Conservation (phyloP, 2,113 vertebrate genomes). For the Gallinago media region DNA sequence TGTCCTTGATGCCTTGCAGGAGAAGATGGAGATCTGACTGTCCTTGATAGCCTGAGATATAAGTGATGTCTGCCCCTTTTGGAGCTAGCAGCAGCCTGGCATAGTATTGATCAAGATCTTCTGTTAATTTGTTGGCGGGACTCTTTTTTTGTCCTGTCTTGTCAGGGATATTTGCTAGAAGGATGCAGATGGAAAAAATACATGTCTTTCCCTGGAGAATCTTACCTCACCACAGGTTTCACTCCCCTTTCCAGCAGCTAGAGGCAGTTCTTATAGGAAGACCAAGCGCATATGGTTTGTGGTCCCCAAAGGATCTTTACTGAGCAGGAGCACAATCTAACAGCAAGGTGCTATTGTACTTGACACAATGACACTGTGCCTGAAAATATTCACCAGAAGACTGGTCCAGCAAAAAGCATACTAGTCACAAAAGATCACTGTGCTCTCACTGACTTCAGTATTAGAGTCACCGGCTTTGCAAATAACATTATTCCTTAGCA, state of each 20-base stretch:
- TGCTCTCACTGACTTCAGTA: background rate
- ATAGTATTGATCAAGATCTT: background rate
- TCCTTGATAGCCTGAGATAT: background rate
- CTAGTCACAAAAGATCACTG: background rate
- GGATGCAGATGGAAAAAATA: background rate
- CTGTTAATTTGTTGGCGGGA: background rate
- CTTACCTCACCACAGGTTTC: background rate
- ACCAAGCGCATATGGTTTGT: background rate
- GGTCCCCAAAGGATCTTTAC: background rate
- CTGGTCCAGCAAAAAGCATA: background rate
- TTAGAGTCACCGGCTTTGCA: background rate
- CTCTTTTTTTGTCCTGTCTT: background rate
- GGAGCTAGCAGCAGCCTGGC: background rate
- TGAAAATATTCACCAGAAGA: background rate
- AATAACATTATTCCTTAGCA: background rate
- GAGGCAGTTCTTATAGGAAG: background rate
- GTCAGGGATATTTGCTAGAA: background rate
- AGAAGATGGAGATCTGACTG: background rate
- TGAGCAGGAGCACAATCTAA: background rate
- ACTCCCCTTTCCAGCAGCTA: background rate
- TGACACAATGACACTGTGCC: background rate
- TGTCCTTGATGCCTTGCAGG: background rate
- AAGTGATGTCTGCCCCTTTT: background rate
- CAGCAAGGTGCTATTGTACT: background rate
- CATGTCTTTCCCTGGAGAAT: background rate